Conservation (phyloP, 2,797 vertebrate species). For the Channa striata region DNA sequence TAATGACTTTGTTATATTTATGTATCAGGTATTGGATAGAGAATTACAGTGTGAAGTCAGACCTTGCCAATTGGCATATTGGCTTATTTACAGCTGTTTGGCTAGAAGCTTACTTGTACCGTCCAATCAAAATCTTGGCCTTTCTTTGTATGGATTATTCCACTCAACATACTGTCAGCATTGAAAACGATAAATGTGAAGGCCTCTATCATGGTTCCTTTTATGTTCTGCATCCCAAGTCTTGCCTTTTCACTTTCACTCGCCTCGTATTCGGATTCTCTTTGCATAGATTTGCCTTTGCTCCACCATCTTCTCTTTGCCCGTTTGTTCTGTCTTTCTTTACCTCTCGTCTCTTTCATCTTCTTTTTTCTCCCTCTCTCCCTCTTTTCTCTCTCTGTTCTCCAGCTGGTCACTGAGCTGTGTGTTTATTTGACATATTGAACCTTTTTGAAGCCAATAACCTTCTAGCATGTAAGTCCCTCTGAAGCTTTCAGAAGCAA, state of each 20-base stretch:
- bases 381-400: constrained; percentile 38
- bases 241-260: background rate
- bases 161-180: background rate
- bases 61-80: too few species aligned
- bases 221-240: background rate
- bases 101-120: too few species aligned
- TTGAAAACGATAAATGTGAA: background rate
- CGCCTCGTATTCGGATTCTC: background rate
- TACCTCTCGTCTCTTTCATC: constrained; percentile 31
- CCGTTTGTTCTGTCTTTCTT: constrained; percentile 24
- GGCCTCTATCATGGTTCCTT: background rate
- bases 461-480: constrained; percentile 63
- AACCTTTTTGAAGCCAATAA: constrained; percentile 73
- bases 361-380: constrained; percentile 28
- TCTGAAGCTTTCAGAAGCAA: constrained; percentile 37
- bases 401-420: constrained; percentile 65
- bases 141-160: background rate
- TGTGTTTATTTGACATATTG: constrained; percentile 79
- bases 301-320: background rate
- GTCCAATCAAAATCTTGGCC: background rate
- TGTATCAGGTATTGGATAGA: too few species aligned
- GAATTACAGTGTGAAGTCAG: too few species aligned
- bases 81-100: too few species aligned
- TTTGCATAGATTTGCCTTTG: too few species aligned
- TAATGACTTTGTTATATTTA: too few species aligned